Evolutionary conservation across 2,113 vertebrate species (phyloP).

Genomic region (Prunella himalayana): DNA sequence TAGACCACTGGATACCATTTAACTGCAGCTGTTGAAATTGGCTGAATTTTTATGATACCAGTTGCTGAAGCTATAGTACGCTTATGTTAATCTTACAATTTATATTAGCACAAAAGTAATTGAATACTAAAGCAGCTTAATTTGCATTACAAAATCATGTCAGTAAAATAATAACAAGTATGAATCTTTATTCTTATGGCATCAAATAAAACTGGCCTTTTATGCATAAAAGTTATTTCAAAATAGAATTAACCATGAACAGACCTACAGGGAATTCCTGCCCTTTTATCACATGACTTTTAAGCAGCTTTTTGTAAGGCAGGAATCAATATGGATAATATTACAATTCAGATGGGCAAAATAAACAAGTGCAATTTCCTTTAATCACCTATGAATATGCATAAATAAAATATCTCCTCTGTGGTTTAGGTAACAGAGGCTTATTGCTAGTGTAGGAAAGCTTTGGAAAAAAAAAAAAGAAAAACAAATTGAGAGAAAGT

Average conservation of each 20-base stretch:
- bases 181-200: conserved; percentile 33
- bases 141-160: conserved; percentile 54
- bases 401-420: conserved; percentile 41
- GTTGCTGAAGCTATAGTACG: neutral
- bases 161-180: conserved; percentile 38
- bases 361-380: conserved; percentile 44
- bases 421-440: conserved; percentile 11
- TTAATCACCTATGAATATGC: conserved; percentile 63
- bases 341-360: conserved; percentile 51
- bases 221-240: conserved; percentile 36
- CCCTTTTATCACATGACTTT: conserved; percentile 8
- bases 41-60: conserved; percentile 15
- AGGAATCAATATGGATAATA: conserved; percentile 28
- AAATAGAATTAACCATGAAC: conserved; percentile 46
- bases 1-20: neutral
- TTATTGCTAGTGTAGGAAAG: neutral
- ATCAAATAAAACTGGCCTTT: conserved; percentile 40
- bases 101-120: conserved; percentile 55
- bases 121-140: conserved; percentile 38
- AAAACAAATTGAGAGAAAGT: neutral
- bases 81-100: conserved; percentile 22
- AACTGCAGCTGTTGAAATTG: conserved; percentile 39
- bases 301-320: conserved; percentile 26
- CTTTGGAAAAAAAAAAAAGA: neutral
- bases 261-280: conserved; percentile 43